These are phyloP conservation scores for Ephestia elutella DNA, from an alignment of 1,140 invertebrate species.

Conservation along the genomic window DNA sequence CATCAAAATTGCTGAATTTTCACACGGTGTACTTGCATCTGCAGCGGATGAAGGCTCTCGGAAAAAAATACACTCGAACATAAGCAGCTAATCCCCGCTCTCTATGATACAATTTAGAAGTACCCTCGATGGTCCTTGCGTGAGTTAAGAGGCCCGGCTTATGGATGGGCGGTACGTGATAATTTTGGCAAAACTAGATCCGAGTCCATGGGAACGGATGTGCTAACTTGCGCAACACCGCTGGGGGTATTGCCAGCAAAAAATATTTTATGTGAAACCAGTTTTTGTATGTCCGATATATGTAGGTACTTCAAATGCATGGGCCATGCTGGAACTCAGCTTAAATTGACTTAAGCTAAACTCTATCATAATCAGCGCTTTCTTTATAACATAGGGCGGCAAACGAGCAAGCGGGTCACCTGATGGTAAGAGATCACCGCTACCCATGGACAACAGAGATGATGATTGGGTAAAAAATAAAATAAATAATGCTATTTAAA, in stretches of 20 bases:
- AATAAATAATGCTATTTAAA: no score
- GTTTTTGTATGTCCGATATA: background rate
- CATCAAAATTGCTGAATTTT: background rate
- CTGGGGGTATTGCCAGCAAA: slow-evolving; percentile 32
- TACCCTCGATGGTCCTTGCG: slow-evolving; percentile 16
- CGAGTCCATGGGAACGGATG: slow-evolving; percentile 50
- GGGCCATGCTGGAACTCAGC: no score
- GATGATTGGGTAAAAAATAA: no score
- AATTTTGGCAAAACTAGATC: slow-evolving; percentile 38
- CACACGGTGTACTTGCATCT: background rate
- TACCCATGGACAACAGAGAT: no score
- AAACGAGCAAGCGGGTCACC: no score
- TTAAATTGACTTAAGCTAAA: no score
- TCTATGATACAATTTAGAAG: background rate
- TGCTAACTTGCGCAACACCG: slow-evolving; percentile 27
- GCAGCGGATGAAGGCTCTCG: background rate
- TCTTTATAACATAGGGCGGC: no score
- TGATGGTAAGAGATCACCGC: no score
- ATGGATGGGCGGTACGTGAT: slow-evolving; percentile 42
- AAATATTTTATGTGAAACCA: slow-evolving; percentile 17
- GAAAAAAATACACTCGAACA: background rate
- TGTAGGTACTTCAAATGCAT: background rate
- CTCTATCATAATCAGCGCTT: no score
- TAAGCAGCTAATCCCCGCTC: background rate
- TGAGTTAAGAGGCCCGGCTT: slow-evolving; percentile 25